Conservation (phyloP, 2,888 invertebrate species). For the Eumerus sabulonum region DNA sequence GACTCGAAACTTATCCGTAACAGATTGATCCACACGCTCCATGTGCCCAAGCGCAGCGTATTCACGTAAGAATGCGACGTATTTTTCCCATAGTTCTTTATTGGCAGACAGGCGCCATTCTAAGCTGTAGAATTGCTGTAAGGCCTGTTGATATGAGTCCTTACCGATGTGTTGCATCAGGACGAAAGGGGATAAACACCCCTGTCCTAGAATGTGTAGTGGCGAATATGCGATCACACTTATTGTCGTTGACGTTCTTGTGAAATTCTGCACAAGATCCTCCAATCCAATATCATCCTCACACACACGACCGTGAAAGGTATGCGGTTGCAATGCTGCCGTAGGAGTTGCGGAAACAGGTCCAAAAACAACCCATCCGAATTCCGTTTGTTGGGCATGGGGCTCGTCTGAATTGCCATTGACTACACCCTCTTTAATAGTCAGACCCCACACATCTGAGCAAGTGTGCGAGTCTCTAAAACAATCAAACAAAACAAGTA, state of each 20-base stretch:
- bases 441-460: constrained; percentile 35
- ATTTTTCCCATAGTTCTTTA: not conserved
- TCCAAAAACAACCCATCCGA: constrained; percentile 50
- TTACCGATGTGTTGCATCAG: constrained; percentile 25
- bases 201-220: constrained; percentile 18
- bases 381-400: constrained; percentile 19
- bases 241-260: not conserved
- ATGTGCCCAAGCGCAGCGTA: constrained; percentile 33
- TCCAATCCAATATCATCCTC: too few relatives aligned
- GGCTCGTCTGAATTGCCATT: constrained; percentile 30
- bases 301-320: too few relatives aligned
- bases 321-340: too few relatives aligned
- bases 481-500: too few relatives aligned
- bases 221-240: constrained; percentile 22
- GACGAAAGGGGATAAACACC: constrained; percentile 40
- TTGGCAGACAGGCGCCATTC: not conserved
- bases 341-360: not conserved
- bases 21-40: constrained; percentile 27
- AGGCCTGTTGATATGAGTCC: not conserved
- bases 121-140: constrained; percentile 20
- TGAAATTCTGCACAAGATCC: constrained; percentile 28
- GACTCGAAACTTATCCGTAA: constrained; percentile 36
- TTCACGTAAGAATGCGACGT: constrained; percentile 40
- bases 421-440: constrained; percentile 15
- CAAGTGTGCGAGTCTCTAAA: not conserved